These are phyloP conservation scores for Campopleginae sp. DNA, from an alignment of 2,888 invertebrate species.

Conservation along the genomic window DNA sequence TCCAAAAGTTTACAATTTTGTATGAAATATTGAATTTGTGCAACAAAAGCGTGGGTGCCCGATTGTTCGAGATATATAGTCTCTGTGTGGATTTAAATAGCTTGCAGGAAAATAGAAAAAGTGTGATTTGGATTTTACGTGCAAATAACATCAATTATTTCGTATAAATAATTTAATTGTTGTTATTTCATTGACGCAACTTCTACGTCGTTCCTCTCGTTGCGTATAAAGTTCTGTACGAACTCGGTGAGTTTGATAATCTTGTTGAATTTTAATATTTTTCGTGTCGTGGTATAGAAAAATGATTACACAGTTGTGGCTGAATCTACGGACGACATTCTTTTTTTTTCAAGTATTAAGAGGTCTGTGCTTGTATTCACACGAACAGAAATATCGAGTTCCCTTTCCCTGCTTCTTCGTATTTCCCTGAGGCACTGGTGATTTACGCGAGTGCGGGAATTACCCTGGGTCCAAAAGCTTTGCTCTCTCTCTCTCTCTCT, in stretches of 20 bases:
- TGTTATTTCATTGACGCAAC: conserved; percentile 1
- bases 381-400: conserved; percentile 10
- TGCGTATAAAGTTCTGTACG: conserved; percentile 38
- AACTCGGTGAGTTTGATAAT: conserved; percentile 60
- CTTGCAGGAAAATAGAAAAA: conserved; percentile 1
- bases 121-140: conserved; percentile 60
- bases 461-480: conserved; percentile 57
- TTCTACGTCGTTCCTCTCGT: conserved; percentile 38
- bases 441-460: conserved; percentile 67
- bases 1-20: neutral
- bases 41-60: conserved; percentile 58
- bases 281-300: neutral
- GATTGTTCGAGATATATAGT: conserved; percentile 41
- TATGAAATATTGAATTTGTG: conserved; percentile 46
- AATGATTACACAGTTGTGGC: conserved; percentile 30
- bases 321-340: conserved; percentile 9
- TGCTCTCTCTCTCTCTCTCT: conserved; percentile 9
- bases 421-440: conserved; percentile 61
- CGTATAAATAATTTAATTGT: conserved; percentile 19
- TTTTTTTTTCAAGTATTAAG: neutral
- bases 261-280: conserved; percentile 1
- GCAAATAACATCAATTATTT: conserved; percentile 35
- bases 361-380: conserved; percentile 77
- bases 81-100: conserved; percentile 53
- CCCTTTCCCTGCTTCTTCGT: conserved; percentile 58